Conservation (phyloP, 2,797 vertebrate genomes). For the Uromys caudimaculatus region DNA sequence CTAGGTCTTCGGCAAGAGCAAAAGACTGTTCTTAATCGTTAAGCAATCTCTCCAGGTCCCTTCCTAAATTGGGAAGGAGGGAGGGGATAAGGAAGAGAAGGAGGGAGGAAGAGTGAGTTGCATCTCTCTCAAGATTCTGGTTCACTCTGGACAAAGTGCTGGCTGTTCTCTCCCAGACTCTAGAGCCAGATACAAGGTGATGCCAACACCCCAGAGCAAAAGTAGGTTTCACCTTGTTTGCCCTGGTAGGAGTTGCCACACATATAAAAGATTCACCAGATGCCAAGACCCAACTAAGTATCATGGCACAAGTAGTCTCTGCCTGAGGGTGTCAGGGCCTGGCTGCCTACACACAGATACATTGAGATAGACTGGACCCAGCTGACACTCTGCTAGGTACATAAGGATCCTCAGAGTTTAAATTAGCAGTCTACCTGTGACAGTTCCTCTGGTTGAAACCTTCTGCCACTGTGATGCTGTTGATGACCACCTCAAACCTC, state of each 20-base stretch:
- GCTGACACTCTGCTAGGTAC: background rate
- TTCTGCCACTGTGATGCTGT: background rate
- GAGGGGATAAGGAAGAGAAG: rapidly evolving
- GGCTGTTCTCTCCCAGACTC: background rate
- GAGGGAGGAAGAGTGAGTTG: too few relatives aligned
- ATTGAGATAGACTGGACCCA: too few relatives aligned
- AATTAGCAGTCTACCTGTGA: too few relatives aligned
- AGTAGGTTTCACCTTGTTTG: background rate
- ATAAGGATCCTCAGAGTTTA: background rate
- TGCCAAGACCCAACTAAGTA: too few relatives aligned
- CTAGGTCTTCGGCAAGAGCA: background rate
- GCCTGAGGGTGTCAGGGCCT: too few relatives aligned
- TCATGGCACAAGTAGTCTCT: background rate
- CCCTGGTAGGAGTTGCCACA: background rate
- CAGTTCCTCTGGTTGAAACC: rapidly evolving
- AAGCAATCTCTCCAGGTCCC: background rate
- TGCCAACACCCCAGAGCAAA: background rate
- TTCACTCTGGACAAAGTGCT: background rate
- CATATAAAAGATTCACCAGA: too few relatives aligned
- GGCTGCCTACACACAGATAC: background rate
- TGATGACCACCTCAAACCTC: background rate
- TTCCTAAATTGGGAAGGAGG: background rate
- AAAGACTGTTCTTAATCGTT: background rate
- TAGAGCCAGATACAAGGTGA: background rate
- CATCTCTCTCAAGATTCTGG: background rate